These are phyloP conservation scores for Drosophila antonietae DNA, from an alignment of 2,888 invertebrate genomes.

Conservation along the genomic window DNA sequence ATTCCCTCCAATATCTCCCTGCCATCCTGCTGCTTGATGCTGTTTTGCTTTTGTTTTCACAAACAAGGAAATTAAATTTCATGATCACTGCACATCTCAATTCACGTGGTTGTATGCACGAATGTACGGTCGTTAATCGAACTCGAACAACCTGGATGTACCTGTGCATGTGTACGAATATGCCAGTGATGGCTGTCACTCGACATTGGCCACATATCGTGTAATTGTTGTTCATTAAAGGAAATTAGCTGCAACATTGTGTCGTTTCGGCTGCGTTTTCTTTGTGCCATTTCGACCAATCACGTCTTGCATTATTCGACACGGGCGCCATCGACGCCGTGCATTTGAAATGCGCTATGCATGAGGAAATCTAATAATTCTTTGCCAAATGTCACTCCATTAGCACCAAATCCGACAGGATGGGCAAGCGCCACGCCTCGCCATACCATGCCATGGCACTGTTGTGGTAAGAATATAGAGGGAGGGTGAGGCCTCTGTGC, in stretches of 20 bases:
- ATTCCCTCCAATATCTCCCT: not conserved
- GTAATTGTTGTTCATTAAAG: constrained; percentile 63
- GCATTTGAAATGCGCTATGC: constrained; percentile 59
- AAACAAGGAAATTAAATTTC: constrained; percentile 77
- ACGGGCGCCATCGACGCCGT: constrained; percentile 6
- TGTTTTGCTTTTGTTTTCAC: constrained; percentile 9
- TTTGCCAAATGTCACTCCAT: constrained; percentile 74
- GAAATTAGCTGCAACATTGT: constrained; percentile 53
- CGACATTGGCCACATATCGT: constrained; percentile 23
- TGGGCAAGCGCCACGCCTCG: constrained; percentile 23
- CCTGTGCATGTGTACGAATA: not conserved
- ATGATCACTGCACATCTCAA: constrained; percentile 63
- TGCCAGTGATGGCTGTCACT: constrained; percentile 1
- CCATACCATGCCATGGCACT: not conserved
- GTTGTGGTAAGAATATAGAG: constrained; percentile 4
- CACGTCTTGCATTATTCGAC: constrained; percentile 42
- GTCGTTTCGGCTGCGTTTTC: constrained; percentile 13
- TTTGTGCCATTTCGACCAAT: constrained; percentile 30
- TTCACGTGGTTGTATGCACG: not conserved
- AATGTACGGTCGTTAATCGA: not conserved
- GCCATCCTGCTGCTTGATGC: not conserved
- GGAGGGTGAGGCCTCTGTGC: constrained; percentile 2
- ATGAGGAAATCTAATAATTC: constrained; percentile 78
- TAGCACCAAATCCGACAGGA: constrained; percentile 65
- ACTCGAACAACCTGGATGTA: constrained; percentile 15